These are phyloP conservation scores for Nothoprocta pentlandii DNA, from an alignment of 2,113 vertebrate genomes.

Conservation along the genomic window DNA sequence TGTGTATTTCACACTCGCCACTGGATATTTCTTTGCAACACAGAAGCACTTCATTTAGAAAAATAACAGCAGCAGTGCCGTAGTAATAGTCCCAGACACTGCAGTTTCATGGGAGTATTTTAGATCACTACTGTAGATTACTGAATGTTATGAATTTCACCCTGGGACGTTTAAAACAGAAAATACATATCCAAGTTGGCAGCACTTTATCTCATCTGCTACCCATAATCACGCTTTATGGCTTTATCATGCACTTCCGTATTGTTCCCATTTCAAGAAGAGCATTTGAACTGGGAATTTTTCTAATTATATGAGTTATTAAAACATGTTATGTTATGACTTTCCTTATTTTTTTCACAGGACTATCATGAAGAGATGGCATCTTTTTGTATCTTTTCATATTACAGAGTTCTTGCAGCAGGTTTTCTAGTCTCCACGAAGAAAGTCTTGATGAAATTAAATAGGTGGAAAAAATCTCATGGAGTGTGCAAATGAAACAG, in stretches of 20 bases:
- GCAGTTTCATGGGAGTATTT: not conserved
- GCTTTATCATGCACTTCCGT: not conserved
- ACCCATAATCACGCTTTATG: not conserved
- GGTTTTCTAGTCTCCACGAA: slow-evolving; percentile 23
- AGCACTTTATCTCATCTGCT: slow-evolving; percentile 15
- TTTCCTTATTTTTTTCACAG: not conserved
- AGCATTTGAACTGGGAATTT: slow-evolving; percentile 5
- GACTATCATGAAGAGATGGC: not conserved
- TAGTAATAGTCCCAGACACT: not conserved
- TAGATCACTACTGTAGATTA: not conserved
- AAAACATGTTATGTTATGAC: not conserved
- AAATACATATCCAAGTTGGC: slow-evolving; percentile 6
- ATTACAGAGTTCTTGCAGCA: slow-evolving; percentile 2
- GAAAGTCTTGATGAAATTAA: slow-evolving; percentile 64
- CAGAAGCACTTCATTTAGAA: slow-evolving; percentile 26
- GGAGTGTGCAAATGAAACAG: slow-evolving; percentile 49
- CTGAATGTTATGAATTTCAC: not conserved
- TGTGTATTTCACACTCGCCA: not conserved
- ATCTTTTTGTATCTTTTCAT: slow-evolving; percentile 26
- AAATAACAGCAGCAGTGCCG: not conserved
- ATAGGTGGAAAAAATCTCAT: slow-evolving; percentile 40
- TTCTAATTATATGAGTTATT: not conserved
- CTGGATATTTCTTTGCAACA: not conserved
- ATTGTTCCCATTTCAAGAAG: slow-evolving; percentile 14
- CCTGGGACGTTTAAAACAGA: slow-evolving; percentile 36